A percentile compares a stretch with the other conserved stretches of the same genome.
These are phyloP conservation scores for Xylophagus ater DNA, from an alignment of 2,888 invertebrate species.

Conservation along the genomic window DNA sequence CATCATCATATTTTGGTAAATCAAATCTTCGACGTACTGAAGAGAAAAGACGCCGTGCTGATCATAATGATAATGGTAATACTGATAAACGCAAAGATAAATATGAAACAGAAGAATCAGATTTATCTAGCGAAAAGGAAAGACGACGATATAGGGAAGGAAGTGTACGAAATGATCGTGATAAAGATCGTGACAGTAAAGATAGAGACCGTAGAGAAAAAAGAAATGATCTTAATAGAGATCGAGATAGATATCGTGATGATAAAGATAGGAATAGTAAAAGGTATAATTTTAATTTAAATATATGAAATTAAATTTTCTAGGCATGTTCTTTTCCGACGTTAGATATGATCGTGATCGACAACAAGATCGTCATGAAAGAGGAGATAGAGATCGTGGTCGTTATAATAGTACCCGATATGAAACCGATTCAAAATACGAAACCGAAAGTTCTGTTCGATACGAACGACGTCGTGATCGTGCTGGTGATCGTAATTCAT, in stretches of 20 bases:
- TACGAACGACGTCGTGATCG: constrained; percentile 21
- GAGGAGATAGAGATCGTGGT: constrained; percentile 23
- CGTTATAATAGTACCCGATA: constrained; percentile 29
- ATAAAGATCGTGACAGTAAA: constrained; percentile 28
- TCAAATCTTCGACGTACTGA: background rate
- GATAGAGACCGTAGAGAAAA: constrained; percentile 32
- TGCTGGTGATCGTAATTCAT: constrained; percentile 24
- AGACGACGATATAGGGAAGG: constrained; percentile 45
- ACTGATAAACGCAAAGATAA: constrained; percentile 39
- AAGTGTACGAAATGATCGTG: constrained; percentile 28
- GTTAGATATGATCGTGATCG: constrained; percentile 20
- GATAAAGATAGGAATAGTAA: constrained; percentile 27
- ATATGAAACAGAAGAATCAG: constrained; percentile 54
- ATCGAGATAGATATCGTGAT: constrained; percentile 35
- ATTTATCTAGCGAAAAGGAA: constrained; percentile 54
- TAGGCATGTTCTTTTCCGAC: no score
- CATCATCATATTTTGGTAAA: constrained; percentile 6
- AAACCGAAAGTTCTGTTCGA: constrained; percentile 46
- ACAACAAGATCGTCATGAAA: no score
- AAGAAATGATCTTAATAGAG: constrained; percentile 19
- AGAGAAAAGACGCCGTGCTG: constrained; percentile 25
- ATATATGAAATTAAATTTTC: constrained; percentile 4
- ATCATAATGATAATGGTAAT: constrained; percentile 34
- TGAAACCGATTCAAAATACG: constrained; percentile 56
- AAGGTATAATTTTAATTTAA: constrained; percentile 1